A percentile compares a stretch with the other conserved stretches of the same genome.
phyloP scores from a whole-genome alignment of 2,888 invertebrate species.

The Gordius sp. region DNA sequence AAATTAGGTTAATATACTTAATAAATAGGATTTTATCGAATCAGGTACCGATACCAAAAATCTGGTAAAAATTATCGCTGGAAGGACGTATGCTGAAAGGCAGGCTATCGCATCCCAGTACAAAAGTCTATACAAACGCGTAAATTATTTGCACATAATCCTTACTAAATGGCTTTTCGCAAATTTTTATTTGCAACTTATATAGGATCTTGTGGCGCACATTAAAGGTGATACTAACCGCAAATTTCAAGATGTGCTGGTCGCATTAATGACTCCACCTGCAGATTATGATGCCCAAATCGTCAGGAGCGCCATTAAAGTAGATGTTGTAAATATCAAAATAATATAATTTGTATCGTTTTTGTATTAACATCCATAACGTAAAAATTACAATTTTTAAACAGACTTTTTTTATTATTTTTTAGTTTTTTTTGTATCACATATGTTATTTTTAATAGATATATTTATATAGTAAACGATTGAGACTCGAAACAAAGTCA shows the following conservation, averaged over 20 bases:
- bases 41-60: conserved; percentile 7
- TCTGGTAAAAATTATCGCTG: background rate
- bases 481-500: too few species aligned
- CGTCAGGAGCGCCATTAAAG: conserved; percentile 48
- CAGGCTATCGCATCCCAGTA: background rate
- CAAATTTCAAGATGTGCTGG: conserved; percentile 52
- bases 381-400: too few species aligned
- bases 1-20: too few species aligned
- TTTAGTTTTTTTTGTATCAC: too few species aligned
- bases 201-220: conserved; percentile 2
- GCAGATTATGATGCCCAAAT: conserved; percentile 57
- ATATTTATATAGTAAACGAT: too few species aligned
- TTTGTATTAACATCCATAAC: too few species aligned
- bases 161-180: background rate
- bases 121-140: background rate
- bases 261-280: conserved; percentile 57
- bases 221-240: conserved; percentile 35
- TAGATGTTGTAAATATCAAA: too few species aligned
- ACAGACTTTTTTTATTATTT: too few species aligned
- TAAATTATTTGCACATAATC: background rate
- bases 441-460: too few species aligned
- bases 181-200: background rate
- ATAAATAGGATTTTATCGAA: too few species aligned
- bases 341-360: too few species aligned
- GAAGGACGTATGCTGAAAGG: background rate